phyloP scores from a whole-genome alignment of 2,113 vertebrate genomes.

The Sciurus niger region DNA sequence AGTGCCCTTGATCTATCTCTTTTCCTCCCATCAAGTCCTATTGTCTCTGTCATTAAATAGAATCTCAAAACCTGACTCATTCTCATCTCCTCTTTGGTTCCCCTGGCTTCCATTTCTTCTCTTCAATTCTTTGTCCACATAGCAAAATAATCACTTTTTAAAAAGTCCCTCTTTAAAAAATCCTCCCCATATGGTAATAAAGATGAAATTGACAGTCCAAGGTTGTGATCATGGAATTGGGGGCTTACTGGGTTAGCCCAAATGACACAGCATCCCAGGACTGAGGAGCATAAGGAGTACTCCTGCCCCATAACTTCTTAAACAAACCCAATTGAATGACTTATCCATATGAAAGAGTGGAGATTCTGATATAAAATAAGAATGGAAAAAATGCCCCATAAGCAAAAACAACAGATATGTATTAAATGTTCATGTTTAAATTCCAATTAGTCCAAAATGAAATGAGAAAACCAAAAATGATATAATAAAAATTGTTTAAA shows the following conservation, averaged over 20 bases:
- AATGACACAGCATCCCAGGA: neutral
- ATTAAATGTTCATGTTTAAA: neutral
- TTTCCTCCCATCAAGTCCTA: neutral
- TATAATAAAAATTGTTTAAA: neutral
- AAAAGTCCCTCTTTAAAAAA: neutral
- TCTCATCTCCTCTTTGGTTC: neutral
- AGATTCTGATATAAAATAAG: neutral
- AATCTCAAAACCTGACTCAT: neutral
- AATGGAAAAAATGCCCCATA: neutral
- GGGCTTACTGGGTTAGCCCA: neutral
- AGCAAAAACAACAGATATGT: neutral
- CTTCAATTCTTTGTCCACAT: neutral
- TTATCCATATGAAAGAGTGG: neutral
- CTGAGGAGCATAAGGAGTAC: neutral
- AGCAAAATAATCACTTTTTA: neutral
- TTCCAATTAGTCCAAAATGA: neutral
- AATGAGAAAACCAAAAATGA: conserved; percentile 1
- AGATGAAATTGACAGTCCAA: neutral
- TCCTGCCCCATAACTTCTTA: neutral
- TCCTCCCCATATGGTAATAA: neutral
- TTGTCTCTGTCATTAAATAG: neutral
- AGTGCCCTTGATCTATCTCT: neutral
- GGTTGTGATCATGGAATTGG: too few species aligned
- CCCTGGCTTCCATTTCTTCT: neutral
- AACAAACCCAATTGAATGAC: neutral